Evolutionary conservation across 2,797 vertebrate species (phyloP).

Genomic region (Chelon labrosus): DNA sequence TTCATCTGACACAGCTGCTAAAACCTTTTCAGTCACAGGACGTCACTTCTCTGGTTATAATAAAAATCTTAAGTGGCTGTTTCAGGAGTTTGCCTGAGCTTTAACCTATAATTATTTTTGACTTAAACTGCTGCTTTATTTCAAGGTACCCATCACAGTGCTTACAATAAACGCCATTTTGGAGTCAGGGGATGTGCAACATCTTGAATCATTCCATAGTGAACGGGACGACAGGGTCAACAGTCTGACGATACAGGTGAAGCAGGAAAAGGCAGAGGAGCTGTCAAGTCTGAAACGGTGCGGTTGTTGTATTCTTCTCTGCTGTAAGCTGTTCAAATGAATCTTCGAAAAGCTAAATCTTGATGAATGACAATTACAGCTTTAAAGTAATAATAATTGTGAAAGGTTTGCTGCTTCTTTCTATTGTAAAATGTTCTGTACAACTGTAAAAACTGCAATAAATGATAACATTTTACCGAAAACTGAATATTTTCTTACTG

Average conservation of each 20-base stretch:
- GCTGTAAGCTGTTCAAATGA: slow-evolving; percentile 18
- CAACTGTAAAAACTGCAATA: neutral
- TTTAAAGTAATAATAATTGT: neutral
- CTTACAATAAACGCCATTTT: slow-evolving; percentile 38
- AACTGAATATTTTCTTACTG: too few species aligned
- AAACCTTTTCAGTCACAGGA: slow-evolving; percentile 3
- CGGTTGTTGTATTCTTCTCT: slow-evolving; percentile 1
- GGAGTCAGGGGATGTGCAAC: slow-evolving; percentile 2
- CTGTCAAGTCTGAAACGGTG: slow-evolving; percentile 23
- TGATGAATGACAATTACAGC: slow-evolving; percentile 2
- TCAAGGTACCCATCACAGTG: slow-evolving; percentile 21
- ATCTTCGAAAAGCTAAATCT: neutral
- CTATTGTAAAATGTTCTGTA: neutral
- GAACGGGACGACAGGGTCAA: slow-evolving; percentile 39
- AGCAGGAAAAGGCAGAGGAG: slow-evolving; percentile 20
- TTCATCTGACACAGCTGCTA: slow-evolving; percentile 6
- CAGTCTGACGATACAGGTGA: slow-evolving; percentile 22
- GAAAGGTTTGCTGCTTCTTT: neutral
- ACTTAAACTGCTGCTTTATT: slow-evolving; percentile 40
- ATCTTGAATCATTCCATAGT: slow-evolving; percentile 38
- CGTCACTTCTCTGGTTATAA: slow-evolving; percentile 24
- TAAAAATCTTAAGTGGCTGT: neutral
- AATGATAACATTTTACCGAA: neutral
- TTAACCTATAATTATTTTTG: slow-evolving; percentile 24
- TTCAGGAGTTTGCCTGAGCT: slow-evolving; percentile 12